Evolutionary conservation across 92 coral and sea anemone species (phyloP).

Genomic region (Metridium senile): DNA sequence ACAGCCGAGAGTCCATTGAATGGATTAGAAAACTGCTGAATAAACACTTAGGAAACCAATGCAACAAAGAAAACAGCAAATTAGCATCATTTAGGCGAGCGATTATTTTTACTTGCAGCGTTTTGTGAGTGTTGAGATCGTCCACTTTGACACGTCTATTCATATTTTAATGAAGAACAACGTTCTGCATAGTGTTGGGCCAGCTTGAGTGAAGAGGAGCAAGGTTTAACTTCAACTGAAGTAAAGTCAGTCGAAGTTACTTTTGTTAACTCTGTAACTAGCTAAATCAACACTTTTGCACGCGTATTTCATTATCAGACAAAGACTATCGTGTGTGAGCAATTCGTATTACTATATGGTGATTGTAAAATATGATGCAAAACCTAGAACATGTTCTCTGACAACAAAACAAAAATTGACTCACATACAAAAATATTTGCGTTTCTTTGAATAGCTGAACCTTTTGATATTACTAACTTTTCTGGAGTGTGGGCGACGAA

Average conservation of each 20-base stretch:
- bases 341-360: too few species aligned
- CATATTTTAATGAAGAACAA: constrained; percentile 2
- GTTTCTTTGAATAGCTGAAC: too few species aligned
- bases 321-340: too few species aligned
- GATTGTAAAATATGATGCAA: too few species aligned
- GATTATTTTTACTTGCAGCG: background rate
- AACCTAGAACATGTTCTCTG: too few species aligned
- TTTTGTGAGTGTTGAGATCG: too few species aligned
- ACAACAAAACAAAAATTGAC: too few species aligned
- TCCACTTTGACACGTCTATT: constrained; percentile 1
- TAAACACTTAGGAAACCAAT: background rate
- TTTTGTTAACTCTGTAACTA: constrained; percentile 26
- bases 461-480: too few species aligned
- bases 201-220: constrained; percentile 41
- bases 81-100: background rate
- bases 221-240: background rate
- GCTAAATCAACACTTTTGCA: constrained; percentile 4
- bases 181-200: background rate
- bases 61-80: background rate
- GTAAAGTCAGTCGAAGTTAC: constrained; percentile 11
- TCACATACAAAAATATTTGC: too few species aligned
- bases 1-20: background rate
- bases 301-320: too few species aligned
- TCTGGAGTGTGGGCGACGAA: too few species aligned
- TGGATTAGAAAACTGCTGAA: constrained; percentile 12